Evolutionary conservation across 2,797 vertebrate species (phyloP).

Genomic region (Rhinoraja longicauda): DNA sequence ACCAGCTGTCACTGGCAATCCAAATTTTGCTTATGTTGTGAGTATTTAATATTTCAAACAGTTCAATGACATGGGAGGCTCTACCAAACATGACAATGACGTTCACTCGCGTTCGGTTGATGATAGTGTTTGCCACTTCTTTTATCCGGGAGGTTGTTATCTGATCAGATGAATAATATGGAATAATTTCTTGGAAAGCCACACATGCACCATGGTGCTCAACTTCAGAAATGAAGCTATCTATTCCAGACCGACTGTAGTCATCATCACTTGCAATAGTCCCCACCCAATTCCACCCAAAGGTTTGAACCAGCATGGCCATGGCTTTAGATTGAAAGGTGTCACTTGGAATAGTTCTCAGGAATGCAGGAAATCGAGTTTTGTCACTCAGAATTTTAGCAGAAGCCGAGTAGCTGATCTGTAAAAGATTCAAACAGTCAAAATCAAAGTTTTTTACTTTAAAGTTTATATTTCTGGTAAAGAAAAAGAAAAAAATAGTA

Average conservation of each 20-base stretch:
- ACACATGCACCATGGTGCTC: slow-evolving; percentile 67
- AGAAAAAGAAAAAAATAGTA: no score
- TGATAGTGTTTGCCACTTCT: slow-evolving; percentile 58
- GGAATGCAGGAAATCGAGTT: slow-evolving; percentile 73
- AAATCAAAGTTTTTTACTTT: neutral
- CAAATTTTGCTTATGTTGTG: slow-evolving; percentile 66
- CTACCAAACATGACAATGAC: slow-evolving; percentile 76
- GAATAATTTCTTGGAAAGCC: slow-evolving; percentile 71
- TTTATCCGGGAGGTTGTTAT: slow-evolving; percentile 53
- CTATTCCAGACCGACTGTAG: slow-evolving; percentile 69
- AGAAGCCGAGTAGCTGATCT: slow-evolving; percentile 83
- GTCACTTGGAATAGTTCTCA: slow-evolving; percentile 77
- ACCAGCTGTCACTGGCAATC: slow-evolving; percentile 83
- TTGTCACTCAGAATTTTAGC: slow-evolving; percentile 80
- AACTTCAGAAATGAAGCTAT: slow-evolving; percentile 64
- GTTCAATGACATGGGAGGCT: slow-evolving; percentile 58
- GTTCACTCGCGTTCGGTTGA: slow-evolving; percentile 62
- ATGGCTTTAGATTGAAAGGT: slow-evolving; percentile 76
- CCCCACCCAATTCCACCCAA: slow-evolving; percentile 78
- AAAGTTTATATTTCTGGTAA: neutral
- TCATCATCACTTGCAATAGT: slow-evolving; percentile 73
- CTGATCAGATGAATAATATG: slow-evolving; percentile 59
- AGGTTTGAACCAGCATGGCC: slow-evolving; percentile 62
- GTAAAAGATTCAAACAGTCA: slow-evolving; percentile 42
- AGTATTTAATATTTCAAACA: slow-evolving; percentile 59